Conservation (phyloP, 2,113 vertebrate genomes). For the Calonectris borealis region DNA sequence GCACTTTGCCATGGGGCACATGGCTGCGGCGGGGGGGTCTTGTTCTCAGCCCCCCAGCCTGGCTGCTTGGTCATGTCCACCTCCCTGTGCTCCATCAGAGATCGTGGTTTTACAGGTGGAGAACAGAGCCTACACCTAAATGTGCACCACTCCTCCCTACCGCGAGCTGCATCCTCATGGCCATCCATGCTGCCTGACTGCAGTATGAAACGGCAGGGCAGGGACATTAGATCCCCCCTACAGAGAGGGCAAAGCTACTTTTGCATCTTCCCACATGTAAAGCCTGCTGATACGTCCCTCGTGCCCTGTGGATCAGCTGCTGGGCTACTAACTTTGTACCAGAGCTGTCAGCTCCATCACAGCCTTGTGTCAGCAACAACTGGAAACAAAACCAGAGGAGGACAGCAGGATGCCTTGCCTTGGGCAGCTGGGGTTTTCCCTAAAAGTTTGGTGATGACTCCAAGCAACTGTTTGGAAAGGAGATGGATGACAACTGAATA, state of each 20-base stretch:
- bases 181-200: background rate
- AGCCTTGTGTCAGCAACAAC: background rate
- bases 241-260: background rate
- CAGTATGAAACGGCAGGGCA: background rate
- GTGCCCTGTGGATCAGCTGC: background rate
- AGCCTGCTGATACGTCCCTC: background rate
- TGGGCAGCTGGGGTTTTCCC: background rate
- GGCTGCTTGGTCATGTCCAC: accelerated
- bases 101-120: background rate
- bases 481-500: background rate
- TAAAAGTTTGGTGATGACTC: background rate
- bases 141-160: background rate
- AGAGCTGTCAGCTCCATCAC: background rate
- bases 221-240: background rate
- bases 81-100: background rate
- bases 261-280: background rate
- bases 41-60: background rate
- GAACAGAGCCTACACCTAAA: background rate
- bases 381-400: background rate
- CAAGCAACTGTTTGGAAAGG: background rate
- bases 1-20: background rate
- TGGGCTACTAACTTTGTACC: background rate
- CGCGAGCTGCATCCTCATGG: accelerated
- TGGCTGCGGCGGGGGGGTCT: background rate
- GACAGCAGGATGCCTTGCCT: background rate